phyloP scores from a whole-genome alignment of 2,113 vertebrate species.

The Piprites chloris region DNA sequence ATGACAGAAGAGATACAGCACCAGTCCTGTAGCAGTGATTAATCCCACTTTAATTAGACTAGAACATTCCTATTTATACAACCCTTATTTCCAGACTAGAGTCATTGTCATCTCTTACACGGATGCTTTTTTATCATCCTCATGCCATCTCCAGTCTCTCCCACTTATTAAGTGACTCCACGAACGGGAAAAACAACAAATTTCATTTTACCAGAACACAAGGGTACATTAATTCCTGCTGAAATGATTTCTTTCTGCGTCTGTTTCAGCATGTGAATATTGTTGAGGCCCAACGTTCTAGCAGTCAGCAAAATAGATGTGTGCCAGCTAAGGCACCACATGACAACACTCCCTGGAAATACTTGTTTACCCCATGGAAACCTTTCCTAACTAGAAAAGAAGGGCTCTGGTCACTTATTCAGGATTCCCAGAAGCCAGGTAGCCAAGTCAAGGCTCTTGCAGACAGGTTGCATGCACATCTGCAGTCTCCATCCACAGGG shows the following conservation, averaged over 20 bases:
- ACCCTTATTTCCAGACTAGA: not conserved
- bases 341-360: not conserved
- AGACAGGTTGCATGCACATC: not conserved
- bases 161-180: not conserved
- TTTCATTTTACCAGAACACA: not conserved
- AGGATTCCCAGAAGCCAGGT: not conserved
- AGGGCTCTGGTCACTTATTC: not conserved
- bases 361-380: not conserved
- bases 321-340: not conserved
- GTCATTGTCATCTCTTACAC: not conserved
- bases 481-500: not conserved
- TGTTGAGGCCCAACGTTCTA: not conserved
- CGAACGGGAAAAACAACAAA: not conserved
- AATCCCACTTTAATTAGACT: not conserved
- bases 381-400: not conserved
- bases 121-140: not conserved
- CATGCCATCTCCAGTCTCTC: not conserved
- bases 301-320: not conserved
- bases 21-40: not conserved
- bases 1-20: not conserved
- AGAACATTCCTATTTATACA: not conserved
- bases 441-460: not conserved
- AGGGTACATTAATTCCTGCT: not conserved
- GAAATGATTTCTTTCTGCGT: not conserved
- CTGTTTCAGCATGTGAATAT: not conserved